Evolutionary conservation across 2,888 invertebrate genomes (phyloP), one percentile per base, ranked within the genome.

Genomic region (Sphaerophoria rueppellii): DNA sequence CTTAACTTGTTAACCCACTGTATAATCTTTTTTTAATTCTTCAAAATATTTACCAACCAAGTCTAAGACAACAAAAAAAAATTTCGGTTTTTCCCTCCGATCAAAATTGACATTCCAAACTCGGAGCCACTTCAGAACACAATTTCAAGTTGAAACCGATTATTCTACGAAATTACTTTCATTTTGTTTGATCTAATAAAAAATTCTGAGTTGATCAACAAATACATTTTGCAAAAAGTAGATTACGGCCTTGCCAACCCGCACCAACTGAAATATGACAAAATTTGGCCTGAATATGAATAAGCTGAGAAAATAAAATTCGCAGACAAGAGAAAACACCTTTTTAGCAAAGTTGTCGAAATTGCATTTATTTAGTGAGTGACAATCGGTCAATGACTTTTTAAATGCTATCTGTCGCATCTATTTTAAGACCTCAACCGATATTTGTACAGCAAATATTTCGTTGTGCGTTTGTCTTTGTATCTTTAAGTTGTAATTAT

Each of bases 351-450:
- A 60, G 24, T 43, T 50, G n/a, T 69, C 16, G 57, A 58, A 32
- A 55, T 69, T 70, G 32, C 70, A 65, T 43, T 60, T 12, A 60
- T 67, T 60, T 65, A 54, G 52, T 1, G 24, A 24, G 2, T 74
- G 73, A 73, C 82, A 82, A 73, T 74, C 78, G 82, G 78, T 78
- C 82, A 82, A 73, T 82, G 78, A 35, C 82, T 82, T 72, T 50
- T 78, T 78, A 74, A 24, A 78, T 70, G 69, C 67, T 69, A 55
- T 60, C 52, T 65, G 76, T 72, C 50, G 46, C 35, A 69, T 67
- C 72, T 77, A 77, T 82, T 82, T 73, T 61, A 11, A 54, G 40
- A 35, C 16, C 14, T 5, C 24, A 24, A 24, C 37, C 6, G 7
- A 7, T n/a, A 14, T 57, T n/a, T 57, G 54, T 24, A 24, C 43